A percentile compares a stretch with the other conserved stretches of the same genome.
Evolutionary conservation across 2,797 vertebrate species (phyloP).

Genomic region (Poeciliopsis infans): DNA sequence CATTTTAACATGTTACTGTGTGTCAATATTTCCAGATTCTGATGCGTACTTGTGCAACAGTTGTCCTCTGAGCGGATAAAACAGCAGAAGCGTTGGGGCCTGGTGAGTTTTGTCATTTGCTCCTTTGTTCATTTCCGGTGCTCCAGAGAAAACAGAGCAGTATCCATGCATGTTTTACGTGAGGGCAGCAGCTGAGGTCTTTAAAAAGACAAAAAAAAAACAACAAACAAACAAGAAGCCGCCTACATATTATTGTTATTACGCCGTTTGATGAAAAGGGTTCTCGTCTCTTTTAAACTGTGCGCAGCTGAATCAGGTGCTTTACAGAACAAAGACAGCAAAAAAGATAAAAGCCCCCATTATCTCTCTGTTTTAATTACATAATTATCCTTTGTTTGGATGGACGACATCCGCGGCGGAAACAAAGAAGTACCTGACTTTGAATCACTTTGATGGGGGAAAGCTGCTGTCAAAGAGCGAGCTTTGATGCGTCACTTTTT

Average conservation of each 20-base stretch:
- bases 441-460: not conserved
- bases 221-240: not conserved
- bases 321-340: constrained; percentile 20
- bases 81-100: not conserved
- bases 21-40: not conserved
- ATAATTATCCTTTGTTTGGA: constrained; percentile 15
- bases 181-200: not conserved
- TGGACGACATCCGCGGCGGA: constrained; percentile 1
- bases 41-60: no score
- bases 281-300: constrained; percentile 5
- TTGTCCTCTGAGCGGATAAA: not conserved
- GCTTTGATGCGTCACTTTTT: constrained; percentile 8
- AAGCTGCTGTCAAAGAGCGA: not conserved
- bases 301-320: constrained; percentile 15
- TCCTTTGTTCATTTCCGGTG: not conserved
- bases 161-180: not conserved
- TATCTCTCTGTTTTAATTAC: not conserved
- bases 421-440: not conserved
- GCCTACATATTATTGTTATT: not conserved
- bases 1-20: not conserved
- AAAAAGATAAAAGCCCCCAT: constrained; percentile 20
- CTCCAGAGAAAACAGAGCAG: not conserved
- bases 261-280: constrained; percentile 5
- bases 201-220: not conserved
- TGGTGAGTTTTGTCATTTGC: not conserved